Base-by-base conservation (phyloP, 2,888 invertebrate genomes). In the Graphium colonna region DNA sequence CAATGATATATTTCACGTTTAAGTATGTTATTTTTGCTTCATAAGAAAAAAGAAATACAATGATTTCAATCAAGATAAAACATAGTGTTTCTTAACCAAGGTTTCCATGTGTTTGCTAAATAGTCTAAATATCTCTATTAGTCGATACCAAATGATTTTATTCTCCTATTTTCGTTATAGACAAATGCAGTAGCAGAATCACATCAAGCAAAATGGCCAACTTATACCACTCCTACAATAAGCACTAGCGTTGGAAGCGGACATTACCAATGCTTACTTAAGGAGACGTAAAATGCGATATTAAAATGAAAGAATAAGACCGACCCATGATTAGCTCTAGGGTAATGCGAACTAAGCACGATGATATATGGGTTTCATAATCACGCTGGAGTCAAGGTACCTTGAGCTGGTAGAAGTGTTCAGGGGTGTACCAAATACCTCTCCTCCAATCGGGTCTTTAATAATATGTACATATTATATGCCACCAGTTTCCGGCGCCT, bases 401-500 rank as follows among this genome's bases (percentile, higher is more conserved):
- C 85, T 96, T 65, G 96, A 96, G 77, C 95, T 96, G 52, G 97
- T 98, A 15, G 98, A 98, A 80, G 95, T 96, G 60, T 98, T 97
- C 79, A 92, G 96, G 47, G 98, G 98, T 5, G 94, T 98, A 56
- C 98, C 98, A 3, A 98, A 98, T 81, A 98, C 98, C 18, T 96
- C 97, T 43, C 95, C 98, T 16, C 97, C 98, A 28, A 90, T 95
- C 41, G 97, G 96, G 4, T 94, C 94, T 54, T 88, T 98, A 57
- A 92, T n/a, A n/a, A n/a, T n/a, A n/a, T n/a, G n/a, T n/a, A n/a
- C n/a, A n/a, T n/a, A 98, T 56, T 98, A 98, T 81, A 98, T 98
- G 97, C 98, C 98, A 9, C 98, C 98, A 15, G 97, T 97, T 16
- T 96, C 96, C 57, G 97, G 97, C 18, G 96, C 97, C 50, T 93